phyloP scores from a whole-genome alignment of 2,797 vertebrate genomes.

The Euphonia xanthogaster region DNA sequence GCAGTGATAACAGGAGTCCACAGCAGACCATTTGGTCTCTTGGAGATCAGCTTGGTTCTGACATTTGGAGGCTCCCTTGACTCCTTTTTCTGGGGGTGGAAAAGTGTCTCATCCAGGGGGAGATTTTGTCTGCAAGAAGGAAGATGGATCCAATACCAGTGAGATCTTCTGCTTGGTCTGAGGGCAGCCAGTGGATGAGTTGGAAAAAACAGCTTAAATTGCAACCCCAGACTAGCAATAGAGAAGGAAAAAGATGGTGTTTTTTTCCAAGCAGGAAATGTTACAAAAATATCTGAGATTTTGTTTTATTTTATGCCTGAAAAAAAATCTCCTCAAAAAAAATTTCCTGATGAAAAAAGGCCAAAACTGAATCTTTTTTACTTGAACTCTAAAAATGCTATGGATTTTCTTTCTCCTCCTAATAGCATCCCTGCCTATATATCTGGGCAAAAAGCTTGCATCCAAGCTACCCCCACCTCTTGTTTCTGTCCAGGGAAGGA shows the following conservation, averaged over 20 bases:
- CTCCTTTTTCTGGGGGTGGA: not conserved
- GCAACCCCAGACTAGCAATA: not conserved
- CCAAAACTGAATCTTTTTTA: not conserved
- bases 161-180: not conserved
- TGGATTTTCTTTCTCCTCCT: not conserved
- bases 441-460: not conserved
- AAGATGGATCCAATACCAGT: not conserved
- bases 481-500: slow-evolving; percentile 53
- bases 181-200: not conserved
- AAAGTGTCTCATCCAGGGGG: not conserved
- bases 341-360: not conserved
- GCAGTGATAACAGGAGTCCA: not conserved
- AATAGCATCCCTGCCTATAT: not conserved
- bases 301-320: not conserved
- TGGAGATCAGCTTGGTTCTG: not conserved
- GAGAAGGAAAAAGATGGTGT: not conserved
- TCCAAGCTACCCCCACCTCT: not conserved
- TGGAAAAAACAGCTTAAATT: not conserved
- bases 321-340: not conserved
- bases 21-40: not conserved
- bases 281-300: not conserved
- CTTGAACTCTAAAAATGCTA: not conserved
- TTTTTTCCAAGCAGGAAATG: not conserved
- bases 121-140: not conserved
- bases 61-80: not conserved